Conservation (phyloP, 1,140 invertebrate genomes). For the Cepaea nemoralis region DNA sequence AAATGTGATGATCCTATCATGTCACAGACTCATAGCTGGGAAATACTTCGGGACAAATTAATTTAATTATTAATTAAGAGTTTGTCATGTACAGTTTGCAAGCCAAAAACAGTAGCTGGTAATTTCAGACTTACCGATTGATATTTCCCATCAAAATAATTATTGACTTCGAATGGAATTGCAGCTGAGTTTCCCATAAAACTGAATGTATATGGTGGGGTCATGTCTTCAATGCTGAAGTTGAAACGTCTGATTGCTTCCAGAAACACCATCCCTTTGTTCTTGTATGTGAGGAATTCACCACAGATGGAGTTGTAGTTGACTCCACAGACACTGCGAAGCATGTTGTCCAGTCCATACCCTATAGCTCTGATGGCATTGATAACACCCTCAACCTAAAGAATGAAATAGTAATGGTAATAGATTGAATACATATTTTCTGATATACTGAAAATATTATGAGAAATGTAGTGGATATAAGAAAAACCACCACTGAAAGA, state of each 20-base stretch:
- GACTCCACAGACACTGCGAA: conserved; percentile 59
- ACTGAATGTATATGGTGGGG: conserved; percentile 41
- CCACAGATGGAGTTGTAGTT: conserved; percentile 58
- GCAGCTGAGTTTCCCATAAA: conserved; percentile 52
- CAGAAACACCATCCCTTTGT: conserved; percentile 54
- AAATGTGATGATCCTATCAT: too few relatives aligned
- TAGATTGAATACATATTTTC: too few relatives aligned
- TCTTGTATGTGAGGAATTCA: conserved; percentile 51
- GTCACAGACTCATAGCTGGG: too few relatives aligned
- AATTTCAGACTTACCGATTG: neutral
- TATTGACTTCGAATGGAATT: conserved; percentile 51
- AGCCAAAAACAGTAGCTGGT: neutral
- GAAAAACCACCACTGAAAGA: too few relatives aligned
- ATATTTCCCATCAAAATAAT: neutral
- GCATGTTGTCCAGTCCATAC: conserved; percentile 56
- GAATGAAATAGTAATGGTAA: too few relatives aligned
- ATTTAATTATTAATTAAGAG: too few relatives aligned
- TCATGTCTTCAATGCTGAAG: conserved; percentile 51
- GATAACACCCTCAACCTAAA: conserved; percentile 48
- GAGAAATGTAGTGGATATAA: too few relatives aligned
- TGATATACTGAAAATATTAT: too few relatives aligned
- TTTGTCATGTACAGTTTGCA: too few relatives aligned
- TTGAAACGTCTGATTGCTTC: conserved; percentile 54
- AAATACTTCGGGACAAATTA: too few relatives aligned
- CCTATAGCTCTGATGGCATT: conserved; percentile 61